Evolutionary conservation across 2,888 invertebrate species (phyloP), one percentile per base, ranked within the genome.

Genomic region (Penaeus monodon): DNA sequence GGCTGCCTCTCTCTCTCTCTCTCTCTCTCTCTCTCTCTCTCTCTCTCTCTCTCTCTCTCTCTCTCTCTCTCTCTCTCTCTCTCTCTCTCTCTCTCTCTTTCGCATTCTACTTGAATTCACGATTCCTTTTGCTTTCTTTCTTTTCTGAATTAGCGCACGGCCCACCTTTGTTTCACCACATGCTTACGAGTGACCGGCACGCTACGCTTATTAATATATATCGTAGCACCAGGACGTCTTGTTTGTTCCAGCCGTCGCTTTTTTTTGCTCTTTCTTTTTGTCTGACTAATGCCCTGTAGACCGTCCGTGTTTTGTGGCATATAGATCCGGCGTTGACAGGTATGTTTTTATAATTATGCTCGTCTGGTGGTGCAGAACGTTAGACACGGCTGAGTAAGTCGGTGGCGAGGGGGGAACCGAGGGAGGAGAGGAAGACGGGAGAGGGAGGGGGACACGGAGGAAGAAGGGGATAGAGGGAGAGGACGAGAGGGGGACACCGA

Each of bases 191-290:
- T 20, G 22, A 20, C 44, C 76, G 44, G 38, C 76, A 76, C 76
- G 76, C 76, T 27, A 76, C 44, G 76, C 76, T 76, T 76, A 76
- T 44, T 76, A 44, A 76, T 44, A 44, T 27, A 44, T 76, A 44
- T 76, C 76, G 38, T 24, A 24, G 38, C 73, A 29, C 27, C 12
- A 24, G 38, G 73, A 29, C 73, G 22, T 73, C 73, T 33, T 73
- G 65, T n/a, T 29, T 49, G 79, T 79, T 22, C 29, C 33, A 29
- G 22, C 29, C 65, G 38, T 38, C 38, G 20, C 33, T 22, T 33
- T 44, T 57, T 57, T 57, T 57, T 1, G 12, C 14, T 20, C 17
- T 44, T 44, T 44, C 44, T 44, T 44, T 44, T 44, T 44, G 57
- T 57, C 57, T 57, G 57, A 57, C 57, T 57, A 57, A 57, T 57